Conservation (phyloP, 2,113 vertebrate genomes). For the Acrocephalus kingi region DNA sequence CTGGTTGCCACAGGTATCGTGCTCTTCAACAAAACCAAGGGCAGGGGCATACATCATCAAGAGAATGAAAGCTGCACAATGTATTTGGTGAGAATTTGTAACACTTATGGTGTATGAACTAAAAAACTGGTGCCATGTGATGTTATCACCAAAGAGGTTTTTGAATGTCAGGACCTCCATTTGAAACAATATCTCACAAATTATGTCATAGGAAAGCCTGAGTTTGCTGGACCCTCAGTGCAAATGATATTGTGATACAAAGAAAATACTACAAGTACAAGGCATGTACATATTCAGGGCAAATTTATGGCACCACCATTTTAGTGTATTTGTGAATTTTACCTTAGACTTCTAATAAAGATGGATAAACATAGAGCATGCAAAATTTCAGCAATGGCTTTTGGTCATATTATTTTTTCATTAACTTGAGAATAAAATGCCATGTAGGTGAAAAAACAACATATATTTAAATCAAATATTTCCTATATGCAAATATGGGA, state of each 20-base stretch:
- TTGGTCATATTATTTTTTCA: not conserved
- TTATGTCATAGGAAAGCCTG: not conserved
- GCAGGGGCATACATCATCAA: not conserved
- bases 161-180: not conserved
- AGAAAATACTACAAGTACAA: not conserved
- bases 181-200: not conserved
- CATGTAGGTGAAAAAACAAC: not conserved
- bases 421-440: not conserved
- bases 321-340: not conserved
- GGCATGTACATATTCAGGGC: not conserved
- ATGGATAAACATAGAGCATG: not conserved
- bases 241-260: not conserved
- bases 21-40: accelerated
- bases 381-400: not conserved
- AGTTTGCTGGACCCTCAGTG: not conserved
- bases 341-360: not conserved
- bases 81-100: not conserved
- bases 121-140: not conserved
- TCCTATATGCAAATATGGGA: not conserved
- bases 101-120: not conserved
- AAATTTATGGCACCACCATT: not conserved
- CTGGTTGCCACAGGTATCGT: accelerated
- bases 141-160: not conserved
- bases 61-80: not conserved
- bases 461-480: not conserved